Evolutionary conservation across 2,888 invertebrate species (phyloP), one percentile per base, ranked within the genome.

Genomic region (Slavum lentiscoides): DNA sequence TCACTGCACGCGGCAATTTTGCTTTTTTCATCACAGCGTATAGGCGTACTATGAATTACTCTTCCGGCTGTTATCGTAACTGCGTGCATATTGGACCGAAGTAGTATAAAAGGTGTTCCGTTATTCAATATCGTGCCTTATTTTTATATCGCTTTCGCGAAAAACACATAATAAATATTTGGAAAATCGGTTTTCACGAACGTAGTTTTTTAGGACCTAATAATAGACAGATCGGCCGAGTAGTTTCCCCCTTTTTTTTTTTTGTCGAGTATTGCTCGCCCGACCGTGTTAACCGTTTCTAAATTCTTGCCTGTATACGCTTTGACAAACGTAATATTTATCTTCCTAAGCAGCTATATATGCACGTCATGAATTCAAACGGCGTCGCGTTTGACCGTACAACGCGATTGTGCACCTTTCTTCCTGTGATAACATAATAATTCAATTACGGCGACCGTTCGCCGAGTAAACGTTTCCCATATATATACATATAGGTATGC

Each of bases 391-490:
- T 74, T 74, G 62, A 62, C 61, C 73, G 30, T 23, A 43, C 30
- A 73, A 73, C 61, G 11, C 64, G 5, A 64, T 74, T 39, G 64
- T 55, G 37, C 37, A 37, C 64, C 64, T 74, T 74, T 66, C 64
- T 74, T 37, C 64, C 64, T 6, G 74, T 39, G 64, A 74, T 74
- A 74, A 74, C 74, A 66, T 39, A 66, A 74, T 74, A 74, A 74
- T 74, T 74, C 74, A 66, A 74, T 74, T 74, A 74, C 37, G n/a
- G n/a, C 64, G 53, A 53, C 64, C 66, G 64, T 9, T 49, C 17
- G 64, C 62, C 21, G 21, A 2, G 21, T 74, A 74, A 74, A 74
- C 55, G 74, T 74, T 74, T 66, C 37, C 37, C 21, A n/a, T 43
- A n/a, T 5, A 64, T 9, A 43, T 7, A 4, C 4, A 30, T 30